A percentile compares a stretch with the other conserved stretches of the same genome.
phyloP scores from a whole-genome alignment of 2,888 invertebrate genomes.

The Ennomos fuscantarius region DNA sequence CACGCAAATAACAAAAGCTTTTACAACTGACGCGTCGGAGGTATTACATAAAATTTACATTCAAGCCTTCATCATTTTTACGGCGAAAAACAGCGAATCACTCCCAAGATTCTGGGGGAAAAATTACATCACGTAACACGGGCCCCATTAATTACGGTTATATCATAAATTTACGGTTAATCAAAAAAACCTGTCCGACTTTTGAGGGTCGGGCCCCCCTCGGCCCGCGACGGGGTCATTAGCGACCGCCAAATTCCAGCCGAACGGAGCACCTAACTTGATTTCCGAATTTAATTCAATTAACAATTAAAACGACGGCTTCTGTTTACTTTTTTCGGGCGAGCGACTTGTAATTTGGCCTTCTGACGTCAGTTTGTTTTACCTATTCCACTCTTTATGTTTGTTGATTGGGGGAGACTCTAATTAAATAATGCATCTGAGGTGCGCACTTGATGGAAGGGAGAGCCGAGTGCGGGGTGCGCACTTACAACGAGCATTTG shows the following conservation, averaged over 20 bases:
- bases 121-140: constrained; percentile 55
- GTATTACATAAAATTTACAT: constrained; percentile 36
- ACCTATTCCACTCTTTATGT: constrained; percentile 47
- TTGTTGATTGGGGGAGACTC: constrained; percentile 42
- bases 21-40: constrained; percentile 10
- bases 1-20: constrained; percentile 14
- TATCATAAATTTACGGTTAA: constrained; percentile 69
- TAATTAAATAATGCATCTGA: constrained; percentile 37
- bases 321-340: constrained; percentile 72
- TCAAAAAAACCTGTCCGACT: constrained; percentile 71
- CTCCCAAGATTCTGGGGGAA: constrained; percentile 45
- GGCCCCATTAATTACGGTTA: constrained; percentile 70
- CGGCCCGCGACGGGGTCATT: constrained; percentile 57
- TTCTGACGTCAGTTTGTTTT: constrained; percentile 59
- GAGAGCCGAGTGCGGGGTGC: neutral
- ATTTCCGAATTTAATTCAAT: constrained; percentile 80
- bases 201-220: constrained; percentile 48
- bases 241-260: constrained; percentile 61
- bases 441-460: constrained; percentile 29
- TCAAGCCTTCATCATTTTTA: constrained; percentile 41
- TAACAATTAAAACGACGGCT: constrained; percentile 74
- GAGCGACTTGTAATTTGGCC: constrained; percentile 63
- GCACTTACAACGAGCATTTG: neutral
- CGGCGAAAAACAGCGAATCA: constrained; percentile 54
- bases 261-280: constrained; percentile 65